Evolutionary conservation across 2,113 vertebrate species (phyloP).

Genomic region (Cacatua alba): DNA sequence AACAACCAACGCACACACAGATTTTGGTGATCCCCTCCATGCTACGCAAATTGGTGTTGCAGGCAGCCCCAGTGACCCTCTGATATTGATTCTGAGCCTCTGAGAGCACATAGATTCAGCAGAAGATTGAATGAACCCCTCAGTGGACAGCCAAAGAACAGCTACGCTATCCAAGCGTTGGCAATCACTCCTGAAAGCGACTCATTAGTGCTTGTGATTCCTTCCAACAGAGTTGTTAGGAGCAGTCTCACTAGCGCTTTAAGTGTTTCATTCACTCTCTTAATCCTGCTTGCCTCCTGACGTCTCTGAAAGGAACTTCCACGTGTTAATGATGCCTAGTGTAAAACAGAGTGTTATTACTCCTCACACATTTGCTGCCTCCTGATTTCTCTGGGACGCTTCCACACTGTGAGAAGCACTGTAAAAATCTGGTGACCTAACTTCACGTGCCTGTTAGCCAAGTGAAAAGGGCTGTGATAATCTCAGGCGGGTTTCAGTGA

Average conservation of each 20-base stretch:
- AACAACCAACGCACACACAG: neutral
- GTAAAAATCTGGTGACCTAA: neutral
- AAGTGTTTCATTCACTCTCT: neutral
- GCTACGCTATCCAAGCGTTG: neutral
- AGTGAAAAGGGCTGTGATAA: neutral
- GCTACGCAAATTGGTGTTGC: neutral
- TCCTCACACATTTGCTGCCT: neutral
- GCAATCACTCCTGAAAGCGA: neutral
- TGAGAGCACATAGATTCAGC: neutral
- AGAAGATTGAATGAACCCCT: neutral
- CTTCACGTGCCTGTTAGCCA: neutral
- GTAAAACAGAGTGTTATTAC: neutral
- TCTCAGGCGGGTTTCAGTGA: neutral
- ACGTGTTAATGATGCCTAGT: neutral
- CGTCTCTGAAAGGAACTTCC: neutral
- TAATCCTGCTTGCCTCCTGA: neutral
- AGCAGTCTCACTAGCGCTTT: neutral
- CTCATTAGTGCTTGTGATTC: neutral
- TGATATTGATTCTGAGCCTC: neutral
- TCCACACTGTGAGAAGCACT: neutral
- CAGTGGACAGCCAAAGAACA: neutral
- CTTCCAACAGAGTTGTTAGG: neutral
- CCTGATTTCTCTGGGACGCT: slow-evolving; percentile 10
- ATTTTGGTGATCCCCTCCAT: neutral
- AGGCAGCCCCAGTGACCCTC: neutral